phyloP scores from a whole-genome alignment of 2,797 vertebrate genomes.

The Sebastes trivittatus region DNA sequence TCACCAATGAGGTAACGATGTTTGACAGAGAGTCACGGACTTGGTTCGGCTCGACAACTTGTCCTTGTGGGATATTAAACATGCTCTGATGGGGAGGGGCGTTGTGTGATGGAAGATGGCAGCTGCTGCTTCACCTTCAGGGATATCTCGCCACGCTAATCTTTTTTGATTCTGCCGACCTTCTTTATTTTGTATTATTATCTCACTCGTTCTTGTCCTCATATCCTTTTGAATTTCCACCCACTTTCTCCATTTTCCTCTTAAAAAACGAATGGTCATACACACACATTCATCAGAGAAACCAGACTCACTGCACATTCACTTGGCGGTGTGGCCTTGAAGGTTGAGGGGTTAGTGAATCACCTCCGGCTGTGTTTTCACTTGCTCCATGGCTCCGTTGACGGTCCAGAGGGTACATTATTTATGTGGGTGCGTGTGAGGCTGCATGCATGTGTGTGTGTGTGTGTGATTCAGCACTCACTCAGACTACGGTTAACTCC shows the following conservation, averaged over 20 bases:
- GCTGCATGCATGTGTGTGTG: constrained; percentile 10
- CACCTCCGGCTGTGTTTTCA: constrained; percentile 71
- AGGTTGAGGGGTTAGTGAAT: constrained; percentile 65
- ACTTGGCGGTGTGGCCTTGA: constrained; percentile 51
- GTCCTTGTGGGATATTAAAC: constrained; percentile 63
- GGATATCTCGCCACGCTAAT: neutral
- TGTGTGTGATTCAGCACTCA: constrained; percentile 30
- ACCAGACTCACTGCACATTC: neutral
- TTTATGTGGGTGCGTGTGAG: constrained; percentile 42
- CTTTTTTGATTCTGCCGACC: neutral
- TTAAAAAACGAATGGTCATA: neutral
- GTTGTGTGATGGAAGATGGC: constrained; percentile 60
- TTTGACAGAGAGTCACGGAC: constrained; percentile 54
- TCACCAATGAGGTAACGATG: constrained; percentile 42
- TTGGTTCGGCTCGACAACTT: constrained; percentile 33
- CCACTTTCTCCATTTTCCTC: neutral
- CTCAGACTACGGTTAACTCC: constrained; percentile 31
- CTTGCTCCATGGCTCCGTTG: constrained; percentile 56
- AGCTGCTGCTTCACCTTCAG: constrained; percentile 66
- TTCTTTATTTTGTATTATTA: neutral
- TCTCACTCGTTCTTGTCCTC: neutral
- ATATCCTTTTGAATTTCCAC: neutral
- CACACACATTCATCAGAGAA: neutral
- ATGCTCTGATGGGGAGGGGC: constrained; percentile 44
- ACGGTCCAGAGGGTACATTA: constrained; percentile 44